phyloP scores from a whole-genome alignment of 2,113 vertebrate genomes.

The Nannospalax galili region DNA sequence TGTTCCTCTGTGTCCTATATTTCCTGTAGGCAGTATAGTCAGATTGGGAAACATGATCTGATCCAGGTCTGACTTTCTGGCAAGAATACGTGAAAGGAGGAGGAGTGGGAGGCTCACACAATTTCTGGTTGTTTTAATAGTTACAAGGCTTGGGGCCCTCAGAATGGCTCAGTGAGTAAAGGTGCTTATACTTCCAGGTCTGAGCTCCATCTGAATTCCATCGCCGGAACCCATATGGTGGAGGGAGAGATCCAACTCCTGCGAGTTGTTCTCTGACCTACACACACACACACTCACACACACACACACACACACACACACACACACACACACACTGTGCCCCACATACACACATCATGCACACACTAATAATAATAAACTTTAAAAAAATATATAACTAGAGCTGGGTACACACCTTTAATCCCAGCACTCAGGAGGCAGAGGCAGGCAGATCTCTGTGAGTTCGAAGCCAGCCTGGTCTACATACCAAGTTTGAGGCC shows the following conservation, averaged over 20 bases:
- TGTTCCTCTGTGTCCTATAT: not conserved
- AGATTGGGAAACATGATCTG: not conserved
- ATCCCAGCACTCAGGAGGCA: too few relatives aligned
- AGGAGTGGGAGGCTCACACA: conserved; percentile 65
- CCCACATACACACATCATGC: not conserved
- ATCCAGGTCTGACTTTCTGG: not conserved
- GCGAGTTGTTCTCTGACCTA: not conserved
- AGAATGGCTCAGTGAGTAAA: not conserved
- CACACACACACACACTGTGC: too few relatives aligned
- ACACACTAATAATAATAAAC: conserved; percentile 68
- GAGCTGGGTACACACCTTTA: too few relatives aligned
- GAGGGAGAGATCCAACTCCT: not conserved
- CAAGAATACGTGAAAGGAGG: not conserved
- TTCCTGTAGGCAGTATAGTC: not conserved
- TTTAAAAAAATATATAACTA: conserved; percentile 88
- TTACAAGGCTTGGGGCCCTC: conserved; percentile 27
- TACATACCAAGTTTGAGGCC: too few relatives aligned
- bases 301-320: too few relatives aligned
- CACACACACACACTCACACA: too few relatives aligned
- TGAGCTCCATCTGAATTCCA: not conserved
- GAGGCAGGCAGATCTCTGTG: too few relatives aligned
- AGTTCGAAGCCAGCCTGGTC: too few relatives aligned
- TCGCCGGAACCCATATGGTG: not conserved
- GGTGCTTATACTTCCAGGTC: not conserved
- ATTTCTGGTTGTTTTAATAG: conserved; percentile 69